These are phyloP conservation scores for Eidolon helvum DNA, from an alignment of 2,113 vertebrate genomes.

Conservation along the genomic window DNA sequence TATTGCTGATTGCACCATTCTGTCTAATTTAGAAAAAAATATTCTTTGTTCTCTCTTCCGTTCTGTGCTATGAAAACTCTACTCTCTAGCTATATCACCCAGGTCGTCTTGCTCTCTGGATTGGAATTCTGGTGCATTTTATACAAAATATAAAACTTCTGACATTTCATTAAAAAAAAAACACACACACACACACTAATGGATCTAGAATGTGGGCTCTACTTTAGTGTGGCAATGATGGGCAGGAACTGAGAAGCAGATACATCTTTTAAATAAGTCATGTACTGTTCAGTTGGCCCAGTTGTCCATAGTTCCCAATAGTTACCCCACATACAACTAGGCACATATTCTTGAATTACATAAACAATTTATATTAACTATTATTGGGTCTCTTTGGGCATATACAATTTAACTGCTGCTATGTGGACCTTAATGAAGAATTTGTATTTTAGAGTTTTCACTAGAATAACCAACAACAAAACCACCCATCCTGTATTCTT, in stretches of 20 bases:
- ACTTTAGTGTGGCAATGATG: neutral
- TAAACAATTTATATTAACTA: neutral
- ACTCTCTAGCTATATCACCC: fast-evolving
- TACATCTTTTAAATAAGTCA: no score
- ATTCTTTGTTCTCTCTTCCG: neutral
- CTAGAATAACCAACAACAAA: fast-evolving
- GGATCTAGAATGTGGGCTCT: neutral
- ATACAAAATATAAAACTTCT: neutral
- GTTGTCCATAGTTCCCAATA: neutral
- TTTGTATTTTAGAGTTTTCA: neutral
- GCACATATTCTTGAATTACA: neutral
- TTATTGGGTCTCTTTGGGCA: neutral
- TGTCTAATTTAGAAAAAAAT: neutral
- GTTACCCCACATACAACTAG: fast-evolving
- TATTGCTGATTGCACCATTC: no score
- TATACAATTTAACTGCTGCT: neutral
- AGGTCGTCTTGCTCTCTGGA: fast-evolving
- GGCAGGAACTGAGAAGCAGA: neutral
- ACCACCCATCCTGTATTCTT: neutral
- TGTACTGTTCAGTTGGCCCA: no score
- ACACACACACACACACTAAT: no score
- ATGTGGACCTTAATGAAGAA: neutral
- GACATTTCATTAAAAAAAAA: neutral
- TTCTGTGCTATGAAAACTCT: neutral
- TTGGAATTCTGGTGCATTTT: neutral